Conservation (phyloP, 2,888 invertebrate species). For the Coleophora flavipennella region DNA sequence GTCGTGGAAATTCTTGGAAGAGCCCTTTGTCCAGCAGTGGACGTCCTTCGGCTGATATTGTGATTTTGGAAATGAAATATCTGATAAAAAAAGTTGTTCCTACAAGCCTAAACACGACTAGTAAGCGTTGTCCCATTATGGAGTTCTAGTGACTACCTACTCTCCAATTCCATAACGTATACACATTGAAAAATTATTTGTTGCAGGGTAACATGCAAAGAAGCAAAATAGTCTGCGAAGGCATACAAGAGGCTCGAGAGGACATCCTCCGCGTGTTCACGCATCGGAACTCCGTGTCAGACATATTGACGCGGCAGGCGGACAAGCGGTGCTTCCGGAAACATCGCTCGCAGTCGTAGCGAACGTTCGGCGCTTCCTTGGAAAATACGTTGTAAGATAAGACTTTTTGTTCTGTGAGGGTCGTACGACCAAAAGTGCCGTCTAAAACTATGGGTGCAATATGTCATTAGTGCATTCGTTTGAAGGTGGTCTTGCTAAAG, state of each 20-base stretch:
- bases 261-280: slow-evolving; percentile 93
- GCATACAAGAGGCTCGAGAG: slow-evolving; percentile 88
- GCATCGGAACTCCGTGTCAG: slow-evolving; percentile 89
- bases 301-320: slow-evolving; percentile 91
- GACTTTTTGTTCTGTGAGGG: not conserved
- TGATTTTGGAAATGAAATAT: too few species aligned
- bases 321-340: slow-evolving; percentile 95
- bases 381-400: not conserved
- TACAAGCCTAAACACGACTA: too few species aligned
- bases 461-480: too few species aligned
- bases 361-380: slow-evolving; percentile 1
- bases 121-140: too few species aligned
- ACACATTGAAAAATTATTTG: not conserved
- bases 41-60: too few species aligned
- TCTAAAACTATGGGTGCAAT: too few species aligned
- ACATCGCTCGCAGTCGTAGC: slow-evolving; percentile 80
- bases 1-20: too few species aligned
- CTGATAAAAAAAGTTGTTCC: too few species aligned
- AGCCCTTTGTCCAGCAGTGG: too few species aligned
- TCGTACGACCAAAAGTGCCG: not conserved
- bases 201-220: slow-evolving; percentile 94
- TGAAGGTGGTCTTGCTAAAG: not conserved
- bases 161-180: too few species aligned
- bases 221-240: slow-evolving; percentile 93
- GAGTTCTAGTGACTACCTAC: too few species aligned